phyloP scores from a whole-genome alignment of 64 coral and sea anemone species.

The Pocillopora verrucosa region DNA sequence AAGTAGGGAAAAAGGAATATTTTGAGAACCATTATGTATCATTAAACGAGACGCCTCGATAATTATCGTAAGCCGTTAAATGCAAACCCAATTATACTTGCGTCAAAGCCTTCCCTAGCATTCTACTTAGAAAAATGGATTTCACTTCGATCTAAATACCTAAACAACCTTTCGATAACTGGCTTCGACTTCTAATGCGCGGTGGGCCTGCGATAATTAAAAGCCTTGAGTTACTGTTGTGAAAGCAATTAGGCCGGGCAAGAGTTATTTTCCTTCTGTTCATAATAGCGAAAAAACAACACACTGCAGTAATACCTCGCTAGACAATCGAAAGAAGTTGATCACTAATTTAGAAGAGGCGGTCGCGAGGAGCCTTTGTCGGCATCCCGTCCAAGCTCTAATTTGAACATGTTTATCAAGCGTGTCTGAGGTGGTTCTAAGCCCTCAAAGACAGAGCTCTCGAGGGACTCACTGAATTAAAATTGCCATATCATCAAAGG shows the following conservation, averaged over 20 bases:
- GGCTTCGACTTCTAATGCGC: not conserved
- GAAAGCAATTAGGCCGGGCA: slow-evolving; percentile 25
- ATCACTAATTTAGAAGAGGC: slow-evolving; percentile 33
- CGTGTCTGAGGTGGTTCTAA: not conserved
- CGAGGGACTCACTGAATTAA: slow-evolving; percentile 43
- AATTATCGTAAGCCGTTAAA: slow-evolving; percentile 54
- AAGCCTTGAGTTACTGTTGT: slow-evolving; percentile 21
- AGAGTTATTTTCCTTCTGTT: slow-evolving; percentile 25
- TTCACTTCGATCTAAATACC: not conserved
- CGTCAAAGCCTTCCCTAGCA: not conserved
- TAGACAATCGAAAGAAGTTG: slow-evolving; percentile 31
- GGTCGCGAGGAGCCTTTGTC: slow-evolving; percentile 8
- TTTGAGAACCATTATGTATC: slow-evolving; percentile 47
- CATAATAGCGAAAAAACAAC: slow-evolving; percentile 37
- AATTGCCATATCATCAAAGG: slow-evolving; percentile 54
- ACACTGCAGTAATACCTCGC: not conserved
- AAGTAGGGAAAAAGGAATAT: slow-evolving; percentile 23
- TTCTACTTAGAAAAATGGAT: not conserved
- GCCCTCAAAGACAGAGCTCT: slow-evolving; percentile 4
- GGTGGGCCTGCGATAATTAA: not conserved
- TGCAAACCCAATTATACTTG: slow-evolving; percentile 39
- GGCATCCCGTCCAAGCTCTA: not conserved
- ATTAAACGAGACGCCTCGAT: slow-evolving; percentile 53
- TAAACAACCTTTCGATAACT: not conserved
- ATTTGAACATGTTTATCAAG: slow-evolving; percentile 32